These are phyloP conservation scores for Anadara kagoshimensis DNA, from an alignment of 1,140 invertebrate genomes.

Conservation along the genomic window DNA sequence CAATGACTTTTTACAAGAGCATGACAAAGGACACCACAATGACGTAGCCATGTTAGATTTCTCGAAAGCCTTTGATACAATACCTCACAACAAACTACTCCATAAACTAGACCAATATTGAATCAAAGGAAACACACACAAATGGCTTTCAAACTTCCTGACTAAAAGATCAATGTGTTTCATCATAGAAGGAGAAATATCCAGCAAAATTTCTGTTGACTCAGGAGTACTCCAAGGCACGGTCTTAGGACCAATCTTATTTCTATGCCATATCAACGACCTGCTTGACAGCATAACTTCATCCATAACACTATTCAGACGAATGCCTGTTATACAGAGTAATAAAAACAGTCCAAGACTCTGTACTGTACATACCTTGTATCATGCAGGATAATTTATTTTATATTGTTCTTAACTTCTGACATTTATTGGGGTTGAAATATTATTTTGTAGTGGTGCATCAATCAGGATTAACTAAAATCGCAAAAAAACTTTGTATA, in stretches of 20 bases:
- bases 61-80: conserved; percentile 44
- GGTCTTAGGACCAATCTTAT: conserved; percentile 21
- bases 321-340: conserved; percentile 33
- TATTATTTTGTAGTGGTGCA: no score
- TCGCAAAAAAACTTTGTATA: no score
- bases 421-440: no score
- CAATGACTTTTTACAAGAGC: conserved; percentile 4
- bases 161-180: conserved; percentile 8
- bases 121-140: conserved; percentile 8
- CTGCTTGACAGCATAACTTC: conserved; percentile 22
- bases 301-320: conserved; percentile 32
- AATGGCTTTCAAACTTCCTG: conserved; percentile 23
- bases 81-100: conserved; percentile 36
- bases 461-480: no score
- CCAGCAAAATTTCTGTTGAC: conserved; percentile 10
- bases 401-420: no score
- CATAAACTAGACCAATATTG: conserved; percentile 38
- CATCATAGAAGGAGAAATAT: conserved; percentile 22
- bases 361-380: no score
- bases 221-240: conserved; percentile 24
- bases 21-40: conserved; percentile 5
- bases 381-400: no score
- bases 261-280: conserved; percentile 28
- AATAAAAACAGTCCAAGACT: conserved; percentile 10
- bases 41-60: conserved; percentile 31